Base-by-base conservation (phyloP, 2,888 invertebrate genomes). In the Heliconius sara region DNA sequence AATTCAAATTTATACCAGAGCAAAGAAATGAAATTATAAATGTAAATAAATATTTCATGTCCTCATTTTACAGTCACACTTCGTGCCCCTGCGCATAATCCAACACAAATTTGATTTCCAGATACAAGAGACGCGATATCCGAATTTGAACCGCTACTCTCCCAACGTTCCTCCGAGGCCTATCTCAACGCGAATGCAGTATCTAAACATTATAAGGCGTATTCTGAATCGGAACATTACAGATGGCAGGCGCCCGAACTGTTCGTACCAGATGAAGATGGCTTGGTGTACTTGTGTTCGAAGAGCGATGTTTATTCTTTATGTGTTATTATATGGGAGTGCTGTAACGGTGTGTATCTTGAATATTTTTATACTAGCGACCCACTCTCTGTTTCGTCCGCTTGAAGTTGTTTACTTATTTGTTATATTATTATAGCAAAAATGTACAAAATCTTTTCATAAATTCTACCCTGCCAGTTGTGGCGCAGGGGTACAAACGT, bases 201-300 rank as follows among this genome's bases (percentile, higher is more conserved):
- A 0, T 78, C 86, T 0, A 93, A 91, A 79, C 84, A 88, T 5
- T 92, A 92, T 81, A 85, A 87, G 16, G 63, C 71, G 0, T 93
- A 92, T 77, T 83, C 85, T 13, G 83, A 85, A 22, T 89, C 90
- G 0, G 89, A 90, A 30, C 78, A 86, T 25, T 95, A 89, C 83
- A 88, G 91, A 27, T 95, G 95, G 95, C 94, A 93, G 19, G 94
- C 95, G 2, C 95, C 95, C 0, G 95, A 95, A 83, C 79, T 95
- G 83, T 95, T 93, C 81, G 86, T 86, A 6, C 90, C 93, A 0
- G 89, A 90, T 47, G 91, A 89, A 0, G 87, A 88, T 0, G 92
- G 91, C 0, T 80, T 88, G 63, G 94, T 95, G 63, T 86, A 90
- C 57, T 91, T 92, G 0, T 94, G 95, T 82, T 89, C 91, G 0